Evolutionary conservation across 2,888 invertebrate species (phyloP).

Genomic region (Chaetoderma sp.): DNA sequence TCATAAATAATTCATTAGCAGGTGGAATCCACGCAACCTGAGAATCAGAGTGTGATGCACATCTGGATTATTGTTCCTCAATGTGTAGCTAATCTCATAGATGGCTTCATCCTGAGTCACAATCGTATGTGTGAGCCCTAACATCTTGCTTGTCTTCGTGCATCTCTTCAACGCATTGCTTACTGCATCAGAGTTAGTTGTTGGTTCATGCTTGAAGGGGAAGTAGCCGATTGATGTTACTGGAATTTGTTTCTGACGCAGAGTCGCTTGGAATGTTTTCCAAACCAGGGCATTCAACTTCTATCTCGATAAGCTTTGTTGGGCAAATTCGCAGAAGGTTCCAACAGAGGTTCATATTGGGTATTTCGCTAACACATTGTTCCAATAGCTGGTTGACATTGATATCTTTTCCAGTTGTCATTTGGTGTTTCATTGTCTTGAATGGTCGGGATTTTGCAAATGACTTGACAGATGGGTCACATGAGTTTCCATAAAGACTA

Average conservation of each 20-base stretch:
- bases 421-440: too few species aligned
- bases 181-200: slow-evolving; percentile 6
- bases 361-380: too few species aligned
- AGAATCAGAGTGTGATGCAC: neutral
- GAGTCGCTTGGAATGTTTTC: neutral
- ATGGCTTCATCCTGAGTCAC: too few species aligned
- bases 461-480: too few species aligned
- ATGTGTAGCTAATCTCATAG: slow-evolving; percentile 8
- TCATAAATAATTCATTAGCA: neutral
- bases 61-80: neutral
- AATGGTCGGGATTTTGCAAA: too few species aligned
- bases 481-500: too few species aligned
- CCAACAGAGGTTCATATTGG: too few species aligned
- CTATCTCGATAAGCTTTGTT: too few species aligned
- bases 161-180: neutral
- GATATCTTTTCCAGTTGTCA: too few species aligned
- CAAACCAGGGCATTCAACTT: too few species aligned
- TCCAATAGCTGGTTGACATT: too few species aligned
- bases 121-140: neutral
- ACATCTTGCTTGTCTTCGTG: neutral
- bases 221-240: slow-evolving; percentile 3
- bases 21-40: slow-evolving; percentile 2
- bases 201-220: neutral
- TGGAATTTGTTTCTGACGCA: neutral
- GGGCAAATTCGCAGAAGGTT: neutral